Evolutionary conservation across 2,888 invertebrate genomes (phyloP).

Genomic region (Microchrysa polita): DNA sequence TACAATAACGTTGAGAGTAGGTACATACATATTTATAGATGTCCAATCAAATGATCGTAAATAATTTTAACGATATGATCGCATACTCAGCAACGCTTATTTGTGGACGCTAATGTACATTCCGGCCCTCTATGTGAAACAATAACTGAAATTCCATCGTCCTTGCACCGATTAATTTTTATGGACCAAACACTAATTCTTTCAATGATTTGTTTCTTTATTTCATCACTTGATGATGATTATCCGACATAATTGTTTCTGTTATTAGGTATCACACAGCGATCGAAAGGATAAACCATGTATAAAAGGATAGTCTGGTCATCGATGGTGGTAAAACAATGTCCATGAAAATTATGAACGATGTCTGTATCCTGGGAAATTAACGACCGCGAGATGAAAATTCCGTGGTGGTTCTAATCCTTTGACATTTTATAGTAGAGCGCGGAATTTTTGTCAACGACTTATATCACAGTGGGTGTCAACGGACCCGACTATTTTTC

Average conservation of each 20-base stretch:
- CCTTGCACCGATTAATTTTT: background rate
- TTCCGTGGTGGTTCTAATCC: conserved; percentile 13
- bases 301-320: background rate
- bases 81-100: too few species aligned
- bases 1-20: too few species aligned
- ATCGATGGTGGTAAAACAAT: conserved; percentile 34
- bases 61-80: too few species aligned
- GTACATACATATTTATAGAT: too few species aligned
- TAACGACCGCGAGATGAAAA: conserved; percentile 24
- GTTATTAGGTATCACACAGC: conserved; percentile 35
- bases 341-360: conserved; percentile 7
- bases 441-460: conserved; percentile 30
- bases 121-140: background rate
- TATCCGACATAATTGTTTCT: conserved; percentile 11
- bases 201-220: conserved; percentile 39
- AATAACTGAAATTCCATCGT: background rate
- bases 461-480: conserved; percentile 3
- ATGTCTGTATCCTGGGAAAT: conserved; percentile 14
- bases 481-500: conserved; percentile 6
- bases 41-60: too few species aligned
- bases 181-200: background rate
- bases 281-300: background rate
- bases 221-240: conserved; percentile 15
- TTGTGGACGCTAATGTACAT: background rate
- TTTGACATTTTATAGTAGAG: conserved; percentile 12